Evolutionary conservation across 2,113 vertebrate genomes (phyloP).

Genomic region (Actenoides lindsayi): DNA sequence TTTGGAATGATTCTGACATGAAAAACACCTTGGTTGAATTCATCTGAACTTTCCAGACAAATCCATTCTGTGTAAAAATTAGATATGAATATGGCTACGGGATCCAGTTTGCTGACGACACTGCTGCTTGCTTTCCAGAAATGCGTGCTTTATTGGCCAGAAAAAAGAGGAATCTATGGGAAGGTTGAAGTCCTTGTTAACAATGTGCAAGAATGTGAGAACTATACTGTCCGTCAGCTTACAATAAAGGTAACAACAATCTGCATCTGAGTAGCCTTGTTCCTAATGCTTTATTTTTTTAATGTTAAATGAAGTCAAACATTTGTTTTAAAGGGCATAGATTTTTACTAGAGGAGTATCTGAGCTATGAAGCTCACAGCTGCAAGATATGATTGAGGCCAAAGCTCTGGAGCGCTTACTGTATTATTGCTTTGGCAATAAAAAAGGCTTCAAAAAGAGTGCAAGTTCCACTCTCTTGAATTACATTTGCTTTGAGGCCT

Average conservation of each 20-base stretch:
- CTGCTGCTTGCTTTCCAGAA: slow-evolving; percentile 78
- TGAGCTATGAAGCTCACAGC: neutral
- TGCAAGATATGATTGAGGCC: neutral
- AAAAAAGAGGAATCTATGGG: slow-evolving; percentile 94
- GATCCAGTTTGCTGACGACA: neutral
- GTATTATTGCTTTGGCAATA: neutral
- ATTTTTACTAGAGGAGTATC: neutral
- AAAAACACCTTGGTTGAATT: neutral
- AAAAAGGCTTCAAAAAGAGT: neutral
- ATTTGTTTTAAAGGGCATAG: neutral
- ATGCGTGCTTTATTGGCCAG: slow-evolving; percentile 97
- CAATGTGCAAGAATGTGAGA: slow-evolving; percentile 85
- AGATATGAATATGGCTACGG: neutral
- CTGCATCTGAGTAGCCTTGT: neutral
- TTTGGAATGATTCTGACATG: neutral
- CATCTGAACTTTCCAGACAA: neutral
- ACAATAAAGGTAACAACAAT: slow-evolving; percentile 86
- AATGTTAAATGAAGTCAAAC: neutral
- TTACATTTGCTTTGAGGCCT: neutral
- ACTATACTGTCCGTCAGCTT: slow-evolving; percentile 88
- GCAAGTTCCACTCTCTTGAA: neutral
- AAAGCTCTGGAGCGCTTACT: neutral
- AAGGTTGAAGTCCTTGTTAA: slow-evolving; percentile 91
- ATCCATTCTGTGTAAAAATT: neutral
- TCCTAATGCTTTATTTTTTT: neutral